Percentiles rank a stretch among this genome's conserved stretches.
phyloP scores from a whole-genome alignment of 30 jellyfish, hydroid and myxozoan genomes.

The Hydractinia symbiolongicarpus region DNA sequence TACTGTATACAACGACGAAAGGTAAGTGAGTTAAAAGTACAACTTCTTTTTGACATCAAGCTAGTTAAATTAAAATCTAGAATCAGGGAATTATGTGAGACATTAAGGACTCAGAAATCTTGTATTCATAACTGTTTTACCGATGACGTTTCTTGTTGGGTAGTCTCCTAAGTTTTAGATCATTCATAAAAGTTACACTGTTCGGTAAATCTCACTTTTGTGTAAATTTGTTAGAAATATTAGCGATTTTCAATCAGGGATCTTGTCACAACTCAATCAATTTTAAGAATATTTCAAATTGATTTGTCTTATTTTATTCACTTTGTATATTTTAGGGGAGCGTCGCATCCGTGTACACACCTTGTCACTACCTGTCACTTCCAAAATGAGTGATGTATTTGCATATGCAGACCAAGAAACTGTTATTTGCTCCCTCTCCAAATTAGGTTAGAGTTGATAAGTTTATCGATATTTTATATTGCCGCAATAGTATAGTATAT shows the following conservation, averaged over 20 bases:
- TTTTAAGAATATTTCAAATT: neutral
- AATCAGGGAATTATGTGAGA: neutral
- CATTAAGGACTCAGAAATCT: neutral
- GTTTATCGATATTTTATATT: neutral
- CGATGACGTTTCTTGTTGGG: neutral
- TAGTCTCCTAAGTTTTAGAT: too few species aligned
- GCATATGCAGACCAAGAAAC: conserved; percentile 90
- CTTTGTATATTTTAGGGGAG: conserved; percentile 54
- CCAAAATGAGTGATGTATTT: conserved; percentile 76
- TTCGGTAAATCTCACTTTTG: too few species aligned
- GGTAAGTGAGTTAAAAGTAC: conserved; percentile 40
- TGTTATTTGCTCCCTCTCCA: conserved; percentile 62
- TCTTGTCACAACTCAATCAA: neutral
- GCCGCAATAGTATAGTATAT: neutral
- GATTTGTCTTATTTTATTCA: neutral
- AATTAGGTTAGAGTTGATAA: conserved; percentile 52
- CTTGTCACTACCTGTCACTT: conserved; percentile 83
- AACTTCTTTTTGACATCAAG: neutral
- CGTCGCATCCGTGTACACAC: conserved; percentile 96
- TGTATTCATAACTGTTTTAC: neutral
- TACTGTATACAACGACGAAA: conserved; percentile 78
- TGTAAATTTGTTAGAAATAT: too few species aligned
- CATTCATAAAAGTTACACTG: too few species aligned
- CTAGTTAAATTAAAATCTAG: neutral
- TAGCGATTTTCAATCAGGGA: too few species aligned